Percentiles rank a stretch among this genome's conserved stretches.
Conservation (phyloP, 2,797 vertebrate genomes). For the Ptychobarbus kaznakovi region DNA sequence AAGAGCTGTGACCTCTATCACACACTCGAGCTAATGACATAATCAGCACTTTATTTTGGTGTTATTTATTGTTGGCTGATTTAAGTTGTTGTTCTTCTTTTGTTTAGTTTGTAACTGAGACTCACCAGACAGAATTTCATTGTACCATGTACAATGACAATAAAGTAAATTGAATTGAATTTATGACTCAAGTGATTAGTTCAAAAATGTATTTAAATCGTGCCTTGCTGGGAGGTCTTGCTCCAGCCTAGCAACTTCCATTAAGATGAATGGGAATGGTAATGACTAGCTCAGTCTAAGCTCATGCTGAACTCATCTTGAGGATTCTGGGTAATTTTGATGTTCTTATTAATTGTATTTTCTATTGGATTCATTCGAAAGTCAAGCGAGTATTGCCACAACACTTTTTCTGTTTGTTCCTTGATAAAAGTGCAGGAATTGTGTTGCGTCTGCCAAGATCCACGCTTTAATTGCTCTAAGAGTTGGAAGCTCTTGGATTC, state of each 20-base stretch:
- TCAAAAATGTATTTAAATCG: constrained; percentile 1
- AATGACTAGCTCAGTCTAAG: not conserved
- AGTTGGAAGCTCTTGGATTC: constrained; percentile 48
- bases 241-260: constrained; percentile 4
- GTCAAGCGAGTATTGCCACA: constrained; percentile 28
- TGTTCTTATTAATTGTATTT: constrained; percentile 20
- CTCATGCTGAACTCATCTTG: not conserved
- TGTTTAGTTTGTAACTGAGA: no score
- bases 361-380: constrained; percentile 17
- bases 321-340: constrained; percentile 21
- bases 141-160: no score
- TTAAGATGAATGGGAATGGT: not conserved
- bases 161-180: no score
- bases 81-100: no score
- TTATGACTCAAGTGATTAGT: not conserved
- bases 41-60: no score
- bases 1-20: no score
- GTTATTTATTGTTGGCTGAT: no score
- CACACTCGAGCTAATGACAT: no score
- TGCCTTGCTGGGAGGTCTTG: not conserved
- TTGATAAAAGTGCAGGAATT: constrained; percentile 52
- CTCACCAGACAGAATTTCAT: no score
- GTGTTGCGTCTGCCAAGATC: constrained; percentile 35
- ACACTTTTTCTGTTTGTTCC: constrained; percentile 48
- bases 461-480: constrained; percentile 46